A percentile compares a stretch with the other conserved stretches of the same genome.
Conservation (phyloP, 2,113 vertebrate genomes). For the Gnathonemus echidnorhynchus region DNA sequence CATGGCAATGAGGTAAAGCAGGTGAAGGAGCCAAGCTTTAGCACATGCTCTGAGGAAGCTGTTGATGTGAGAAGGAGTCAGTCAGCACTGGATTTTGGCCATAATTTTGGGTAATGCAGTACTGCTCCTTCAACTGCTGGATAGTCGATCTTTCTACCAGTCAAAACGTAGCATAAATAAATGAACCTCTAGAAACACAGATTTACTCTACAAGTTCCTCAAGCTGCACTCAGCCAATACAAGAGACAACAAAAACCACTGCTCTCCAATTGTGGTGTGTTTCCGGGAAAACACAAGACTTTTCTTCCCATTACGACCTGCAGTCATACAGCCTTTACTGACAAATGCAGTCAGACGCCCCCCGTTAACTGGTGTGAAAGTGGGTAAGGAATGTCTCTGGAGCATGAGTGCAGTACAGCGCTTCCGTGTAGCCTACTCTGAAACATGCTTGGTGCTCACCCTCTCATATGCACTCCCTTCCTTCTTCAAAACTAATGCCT, state of each 20-base stretch:
- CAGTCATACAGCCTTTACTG: background rate
- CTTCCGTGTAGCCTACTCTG: background rate
- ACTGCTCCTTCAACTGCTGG: slow-evolving; percentile 25
- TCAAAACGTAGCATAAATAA: background rate
- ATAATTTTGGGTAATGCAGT: slow-evolving; percentile 29
- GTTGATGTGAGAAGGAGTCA: slow-evolving; percentile 62
- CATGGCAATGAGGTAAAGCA: slow-evolving; percentile 51
- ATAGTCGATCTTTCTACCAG: background rate
- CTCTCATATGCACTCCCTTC: background rate
- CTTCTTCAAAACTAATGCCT: background rate
- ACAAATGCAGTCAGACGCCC: background rate
- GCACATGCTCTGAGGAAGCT: slow-evolving; percentile 40
- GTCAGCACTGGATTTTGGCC: slow-evolving; percentile 22
- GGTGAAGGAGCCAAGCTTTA: slow-evolving; percentile 18
- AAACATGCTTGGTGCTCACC: background rate
- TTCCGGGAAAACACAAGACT: background rate
- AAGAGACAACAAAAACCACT: background rate
- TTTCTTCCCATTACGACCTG: background rate
- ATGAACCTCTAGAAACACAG: background rate
- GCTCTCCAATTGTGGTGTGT: background rate
- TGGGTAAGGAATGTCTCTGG: background rate
- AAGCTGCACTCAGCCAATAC: background rate
- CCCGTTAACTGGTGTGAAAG: background rate
- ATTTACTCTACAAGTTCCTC: background rate
- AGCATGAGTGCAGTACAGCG: background rate